Evolutionary conservation across 2,888 invertebrate genomes (phyloP).

Genomic region (Polymixis flavicincta): DNA sequence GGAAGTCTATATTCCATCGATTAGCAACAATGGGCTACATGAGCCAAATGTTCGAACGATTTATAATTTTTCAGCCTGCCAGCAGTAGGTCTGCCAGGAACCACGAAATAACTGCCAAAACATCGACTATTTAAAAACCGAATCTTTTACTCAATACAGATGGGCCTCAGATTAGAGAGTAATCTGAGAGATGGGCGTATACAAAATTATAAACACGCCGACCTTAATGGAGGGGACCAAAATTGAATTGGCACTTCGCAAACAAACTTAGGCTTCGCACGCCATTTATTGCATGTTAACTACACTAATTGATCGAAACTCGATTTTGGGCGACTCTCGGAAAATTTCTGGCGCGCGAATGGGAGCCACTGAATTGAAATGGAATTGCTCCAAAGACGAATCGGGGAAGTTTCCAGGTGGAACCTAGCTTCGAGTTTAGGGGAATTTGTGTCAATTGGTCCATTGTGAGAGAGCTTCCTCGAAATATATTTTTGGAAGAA

Average conservation of each 20-base stretch:
- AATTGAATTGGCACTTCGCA: slow-evolving; percentile 83
- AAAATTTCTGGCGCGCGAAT: slow-evolving; percentile 72
- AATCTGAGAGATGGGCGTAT: too few relatives aligned
- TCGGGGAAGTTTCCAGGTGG: slow-evolving; percentile 66
- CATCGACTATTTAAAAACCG: slow-evolving; percentile 15
- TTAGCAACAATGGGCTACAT: background rate
- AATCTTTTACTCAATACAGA: slow-evolving; percentile 44
- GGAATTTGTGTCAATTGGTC: slow-evolving; percentile 68
- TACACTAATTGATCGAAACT: slow-evolving; percentile 85
- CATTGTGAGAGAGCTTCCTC: slow-evolving; percentile 31
- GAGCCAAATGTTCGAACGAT: slow-evolving; percentile 22
- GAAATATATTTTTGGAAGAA: slow-evolving; percentile 42
- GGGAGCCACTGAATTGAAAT: slow-evolving; percentile 65
- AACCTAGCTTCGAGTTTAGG: slow-evolving; percentile 52
- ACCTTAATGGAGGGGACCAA: slow-evolving; percentile 73
- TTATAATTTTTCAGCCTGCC: slow-evolving; percentile 21
- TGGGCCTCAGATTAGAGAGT: too few relatives aligned
- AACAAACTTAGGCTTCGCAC: slow-evolving; percentile 82
- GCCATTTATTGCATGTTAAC: slow-evolving; percentile 88
- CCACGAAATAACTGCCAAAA: slow-evolving; percentile 27
- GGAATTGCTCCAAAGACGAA: slow-evolving; percentile 70
- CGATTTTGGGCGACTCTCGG: slow-evolving; percentile 74
- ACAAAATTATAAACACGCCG: slow-evolving; percentile 74
- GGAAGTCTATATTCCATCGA: background rate
- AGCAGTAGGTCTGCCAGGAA: slow-evolving; percentile 17